Percentiles rank a stretch among this genome's conserved stretches.
Conservation (phyloP, 2,888 invertebrate genomes). For the Homarus gammarus region DNA sequence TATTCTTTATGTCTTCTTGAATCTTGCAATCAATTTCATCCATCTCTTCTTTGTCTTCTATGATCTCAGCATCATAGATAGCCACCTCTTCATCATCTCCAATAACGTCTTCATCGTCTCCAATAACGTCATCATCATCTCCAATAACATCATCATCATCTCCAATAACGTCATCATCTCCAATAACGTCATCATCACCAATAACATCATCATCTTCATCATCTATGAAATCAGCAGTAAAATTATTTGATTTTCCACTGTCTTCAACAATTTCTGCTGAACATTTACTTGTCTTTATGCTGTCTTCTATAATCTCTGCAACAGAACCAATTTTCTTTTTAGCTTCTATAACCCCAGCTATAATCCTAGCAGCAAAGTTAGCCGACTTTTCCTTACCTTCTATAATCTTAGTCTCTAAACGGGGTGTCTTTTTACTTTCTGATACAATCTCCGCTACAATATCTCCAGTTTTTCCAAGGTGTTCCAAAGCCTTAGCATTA, state of each 20-base stretch:
- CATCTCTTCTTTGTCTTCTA: constrained; percentile 22
- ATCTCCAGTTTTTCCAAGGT: not conserved
- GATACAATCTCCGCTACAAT: too few species aligned
- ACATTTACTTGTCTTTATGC: not conserved
- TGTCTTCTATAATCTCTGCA: constrained; percentile 1
- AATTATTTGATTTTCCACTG: not conserved
- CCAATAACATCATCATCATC: not conserved
- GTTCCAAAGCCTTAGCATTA: not conserved
- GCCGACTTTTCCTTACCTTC: too few species aligned
- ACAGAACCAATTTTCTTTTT: not conserved
- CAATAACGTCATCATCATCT: constrained; percentile 7
- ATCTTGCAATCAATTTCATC: not conserved
- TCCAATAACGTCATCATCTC: not conserved
- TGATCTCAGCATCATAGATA: not conserved
- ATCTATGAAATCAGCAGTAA: not conserved
- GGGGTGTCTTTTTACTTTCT: not conserved
- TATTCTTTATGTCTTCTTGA: not conserved
- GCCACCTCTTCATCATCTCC: constrained; percentile 7
- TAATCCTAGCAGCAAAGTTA: not conserved
- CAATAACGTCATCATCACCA: not conserved
- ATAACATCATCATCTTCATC: not conserved
- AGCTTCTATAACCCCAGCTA: not conserved
- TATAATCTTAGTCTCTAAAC: not conserved
- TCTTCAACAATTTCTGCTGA: not conserved
- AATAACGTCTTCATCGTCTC: constrained; percentile 10